These are phyloP conservation scores for Junonia oenone DNA, from an alignment of 2,888 invertebrate genomes.

Conservation along the genomic window DNA sequence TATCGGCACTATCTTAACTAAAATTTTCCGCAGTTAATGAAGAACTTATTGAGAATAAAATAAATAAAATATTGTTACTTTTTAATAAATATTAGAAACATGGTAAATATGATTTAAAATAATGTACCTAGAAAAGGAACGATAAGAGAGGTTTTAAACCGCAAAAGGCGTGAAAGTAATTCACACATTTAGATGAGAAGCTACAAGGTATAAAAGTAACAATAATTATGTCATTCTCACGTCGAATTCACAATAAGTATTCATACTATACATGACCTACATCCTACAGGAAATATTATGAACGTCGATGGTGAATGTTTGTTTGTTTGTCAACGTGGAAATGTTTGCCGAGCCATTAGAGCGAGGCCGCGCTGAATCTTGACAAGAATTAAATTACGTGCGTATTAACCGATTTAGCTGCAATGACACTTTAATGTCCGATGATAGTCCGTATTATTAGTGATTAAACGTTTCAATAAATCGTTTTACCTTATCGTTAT, in stretches of 20 bases:
- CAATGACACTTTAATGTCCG: background rate
- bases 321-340: conserved; percentile 54
- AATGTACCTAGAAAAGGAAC: no score
- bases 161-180: background rate
- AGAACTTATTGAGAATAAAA: no score
- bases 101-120: no score
- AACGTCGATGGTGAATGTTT: conserved; percentile 41
- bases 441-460: background rate
- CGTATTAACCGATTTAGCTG: conserved; percentile 27
- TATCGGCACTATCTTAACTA: no score
- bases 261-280: conserved; percentile 35
- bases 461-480: background rate
- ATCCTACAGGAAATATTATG: conserved; percentile 38
- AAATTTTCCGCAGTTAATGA: no score
- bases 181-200: background rate
- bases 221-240: background rate
- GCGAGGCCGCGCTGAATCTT: conserved; percentile 42
- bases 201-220: background rate
- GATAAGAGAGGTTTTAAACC: no score
- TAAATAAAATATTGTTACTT: no score
- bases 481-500: background rate
- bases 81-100: no score
- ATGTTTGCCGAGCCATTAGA: conserved; percentile 68
- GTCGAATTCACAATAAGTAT: background rate
- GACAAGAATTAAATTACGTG: conserved; percentile 32